Evolutionary conservation across 2,113 vertebrate genomes (phyloP).

Genomic region (Zosterops pallidus): DNA sequence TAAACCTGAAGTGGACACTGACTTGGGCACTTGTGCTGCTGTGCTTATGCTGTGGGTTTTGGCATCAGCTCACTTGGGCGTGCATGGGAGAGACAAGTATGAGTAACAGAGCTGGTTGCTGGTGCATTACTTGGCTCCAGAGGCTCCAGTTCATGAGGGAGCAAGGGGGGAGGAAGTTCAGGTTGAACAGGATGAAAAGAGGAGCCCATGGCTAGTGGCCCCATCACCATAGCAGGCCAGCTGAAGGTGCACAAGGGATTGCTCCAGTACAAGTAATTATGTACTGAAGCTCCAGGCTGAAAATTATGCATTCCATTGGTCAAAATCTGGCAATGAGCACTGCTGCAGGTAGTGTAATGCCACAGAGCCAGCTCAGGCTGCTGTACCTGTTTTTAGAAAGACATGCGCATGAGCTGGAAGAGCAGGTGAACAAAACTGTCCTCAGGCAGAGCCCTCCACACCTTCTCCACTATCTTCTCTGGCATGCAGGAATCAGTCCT

Average conservation of each 20-base stretch:
- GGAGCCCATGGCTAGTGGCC: background rate
- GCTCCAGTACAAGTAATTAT: background rate
- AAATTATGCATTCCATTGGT: background rate
- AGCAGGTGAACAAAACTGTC: background rate
- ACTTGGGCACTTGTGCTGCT: background rate
- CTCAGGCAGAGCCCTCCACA: background rate
- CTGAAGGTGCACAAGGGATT: background rate
- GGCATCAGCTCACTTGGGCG: background rate
- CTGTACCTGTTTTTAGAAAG: background rate
- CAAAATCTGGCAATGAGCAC: background rate
- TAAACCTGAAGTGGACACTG: background rate
- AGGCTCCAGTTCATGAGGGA: background rate
- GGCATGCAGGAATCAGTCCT: background rate
- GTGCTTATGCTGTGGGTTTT: background rate
- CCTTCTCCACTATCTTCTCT: background rate
- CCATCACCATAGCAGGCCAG: background rate
- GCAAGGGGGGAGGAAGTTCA: background rate
- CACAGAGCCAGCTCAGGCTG: background rate
- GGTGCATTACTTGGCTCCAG: background rate
- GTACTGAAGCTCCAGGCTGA: background rate
- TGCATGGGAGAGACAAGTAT: background rate
- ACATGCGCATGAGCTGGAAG: background rate
- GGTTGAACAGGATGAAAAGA: background rate
- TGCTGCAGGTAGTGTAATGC: background rate
- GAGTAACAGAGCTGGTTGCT: background rate